phyloP scores from a whole-genome alignment of 2,113 vertebrate genomes.

The Pogona vitticeps region DNA sequence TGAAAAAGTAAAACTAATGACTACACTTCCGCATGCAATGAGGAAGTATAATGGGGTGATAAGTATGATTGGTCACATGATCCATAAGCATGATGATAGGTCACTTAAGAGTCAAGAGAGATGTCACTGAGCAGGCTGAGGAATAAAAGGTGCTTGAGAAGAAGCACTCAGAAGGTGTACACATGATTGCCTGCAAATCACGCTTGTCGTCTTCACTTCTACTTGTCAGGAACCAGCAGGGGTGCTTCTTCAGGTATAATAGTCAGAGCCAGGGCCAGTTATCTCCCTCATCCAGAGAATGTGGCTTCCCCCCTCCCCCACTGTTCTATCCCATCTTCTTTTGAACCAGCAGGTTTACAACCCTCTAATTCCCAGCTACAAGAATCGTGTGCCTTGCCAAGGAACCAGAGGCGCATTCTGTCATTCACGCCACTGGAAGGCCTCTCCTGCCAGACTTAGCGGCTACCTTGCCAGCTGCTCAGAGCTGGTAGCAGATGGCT shows the following conservation, averaged over 20 bases:
- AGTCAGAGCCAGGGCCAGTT: accelerated
- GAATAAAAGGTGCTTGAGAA: neutral
- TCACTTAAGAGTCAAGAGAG: neutral
- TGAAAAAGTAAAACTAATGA: neutral
- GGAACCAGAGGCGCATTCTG: constrained; percentile 69
- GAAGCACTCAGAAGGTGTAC: neutral
- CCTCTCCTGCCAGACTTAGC: constrained; percentile 71
- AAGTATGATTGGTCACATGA: neutral
- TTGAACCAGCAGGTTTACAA: constrained; percentile 62
- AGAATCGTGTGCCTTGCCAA: constrained; percentile 68
- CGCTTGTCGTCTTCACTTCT: accelerated
- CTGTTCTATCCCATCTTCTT: constrained; percentile 26
- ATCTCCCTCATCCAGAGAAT: constrained; percentile 40
- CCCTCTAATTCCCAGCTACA: constrained; percentile 72
- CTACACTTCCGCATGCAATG: neutral
- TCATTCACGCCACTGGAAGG: constrained; percentile 75
- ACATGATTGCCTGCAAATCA: accelerated
- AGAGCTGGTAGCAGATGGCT: constrained; percentile 76
- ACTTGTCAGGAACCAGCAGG: accelerated
- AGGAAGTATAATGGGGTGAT: neutral
- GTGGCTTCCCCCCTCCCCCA: neutral
- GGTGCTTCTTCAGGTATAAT: neutral
- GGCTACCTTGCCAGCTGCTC: constrained; percentile 70
- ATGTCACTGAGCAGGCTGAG: neutral
- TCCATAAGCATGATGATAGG: neutral